Evolutionary conservation across 2,113 vertebrate genomes (phyloP).

Genomic region (Ia io): DNA sequence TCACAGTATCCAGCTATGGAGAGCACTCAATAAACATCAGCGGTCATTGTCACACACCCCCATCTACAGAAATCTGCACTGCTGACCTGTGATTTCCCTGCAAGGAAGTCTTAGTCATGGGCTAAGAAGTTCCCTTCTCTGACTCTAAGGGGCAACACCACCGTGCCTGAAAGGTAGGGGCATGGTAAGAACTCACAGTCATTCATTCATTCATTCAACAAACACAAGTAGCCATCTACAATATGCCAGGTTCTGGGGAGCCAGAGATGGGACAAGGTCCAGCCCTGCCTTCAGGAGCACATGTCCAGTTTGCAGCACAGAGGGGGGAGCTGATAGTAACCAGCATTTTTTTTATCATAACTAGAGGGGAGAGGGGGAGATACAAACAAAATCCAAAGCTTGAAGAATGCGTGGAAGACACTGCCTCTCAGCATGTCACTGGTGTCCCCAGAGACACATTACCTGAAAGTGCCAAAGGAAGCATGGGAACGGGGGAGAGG

Average conservation of each 20-base stretch:
- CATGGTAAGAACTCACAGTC: not conserved
- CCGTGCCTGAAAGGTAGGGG: not conserved
- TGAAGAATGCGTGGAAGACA: not conserved
- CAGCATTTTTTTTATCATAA: not conserved
- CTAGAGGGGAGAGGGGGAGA: not conserved
- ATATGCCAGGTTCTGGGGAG: not conserved
- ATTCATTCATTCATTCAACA: not conserved
- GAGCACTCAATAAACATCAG: not conserved
- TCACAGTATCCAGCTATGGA: not conserved
- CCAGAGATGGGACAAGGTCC: not conserved
- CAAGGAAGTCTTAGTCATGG: not conserved
- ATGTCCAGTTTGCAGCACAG: not conserved
- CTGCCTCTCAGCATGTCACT: not conserved
- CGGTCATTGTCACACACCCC: accelerated
- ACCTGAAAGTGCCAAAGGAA: not conserved
- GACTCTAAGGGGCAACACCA: not conserved
- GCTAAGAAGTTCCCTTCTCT: not conserved
- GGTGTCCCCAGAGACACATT: not conserved
- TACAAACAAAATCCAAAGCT: not conserved
- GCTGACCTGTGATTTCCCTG: not conserved
- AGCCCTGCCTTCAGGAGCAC: not conserved
- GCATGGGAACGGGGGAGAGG: not conserved
- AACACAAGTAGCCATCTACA: not conserved
- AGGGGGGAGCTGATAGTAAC: not conserved
- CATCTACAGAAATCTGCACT: not conserved